These are phyloP conservation scores for Fistularia tabacaria DNA, from an alignment of 2,797 vertebrate species.

Conservation along the genomic window DNA sequence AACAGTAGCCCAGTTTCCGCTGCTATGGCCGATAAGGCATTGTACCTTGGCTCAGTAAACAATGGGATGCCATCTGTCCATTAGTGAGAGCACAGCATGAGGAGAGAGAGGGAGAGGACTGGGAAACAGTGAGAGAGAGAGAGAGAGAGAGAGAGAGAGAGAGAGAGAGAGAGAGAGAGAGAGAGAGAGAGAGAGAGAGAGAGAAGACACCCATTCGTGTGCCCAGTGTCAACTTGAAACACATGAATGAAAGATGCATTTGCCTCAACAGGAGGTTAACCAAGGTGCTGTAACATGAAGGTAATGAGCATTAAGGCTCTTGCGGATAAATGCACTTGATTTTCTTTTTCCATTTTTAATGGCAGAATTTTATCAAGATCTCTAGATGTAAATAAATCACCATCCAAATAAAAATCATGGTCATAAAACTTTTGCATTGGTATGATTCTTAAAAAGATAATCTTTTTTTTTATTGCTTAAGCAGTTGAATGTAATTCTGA, in stretches of 20 bases:
- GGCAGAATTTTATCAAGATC: too few relatives aligned
- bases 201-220: slow-evolving; percentile 50
- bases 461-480: too few relatives aligned
- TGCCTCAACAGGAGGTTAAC: slow-evolving; percentile 42
- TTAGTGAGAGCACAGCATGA: slow-evolving; percentile 68
- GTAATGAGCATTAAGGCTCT: slow-evolving; percentile 9
- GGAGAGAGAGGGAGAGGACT: slow-evolving; percentile 24
- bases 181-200: slow-evolving; percentile 17
- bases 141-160: slow-evolving; percentile 18
- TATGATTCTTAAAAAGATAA: too few relatives aligned
- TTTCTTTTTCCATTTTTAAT: too few relatives aligned
- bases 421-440: too few relatives aligned
- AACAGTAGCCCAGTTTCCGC: slow-evolving; percentile 74
- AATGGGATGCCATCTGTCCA: slow-evolving; percentile 76
- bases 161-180: slow-evolving; percentile 19
- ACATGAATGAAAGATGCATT: slow-evolving; percentile 32
- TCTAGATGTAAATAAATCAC: too few relatives aligned
- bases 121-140: slow-evolving; percentile 14
- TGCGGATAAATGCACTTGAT: too few relatives aligned
- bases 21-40: slow-evolving; percentile 75
- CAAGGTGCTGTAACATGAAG: slow-evolving; percentile 37
- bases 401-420: too few relatives aligned
- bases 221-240: slow-evolving; percentile 51
- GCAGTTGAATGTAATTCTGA: too few relatives aligned
- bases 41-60: slow-evolving; percentile 78